Conservation (phyloP, 2,888 invertebrate species). For the Nemoura dubitans region DNA sequence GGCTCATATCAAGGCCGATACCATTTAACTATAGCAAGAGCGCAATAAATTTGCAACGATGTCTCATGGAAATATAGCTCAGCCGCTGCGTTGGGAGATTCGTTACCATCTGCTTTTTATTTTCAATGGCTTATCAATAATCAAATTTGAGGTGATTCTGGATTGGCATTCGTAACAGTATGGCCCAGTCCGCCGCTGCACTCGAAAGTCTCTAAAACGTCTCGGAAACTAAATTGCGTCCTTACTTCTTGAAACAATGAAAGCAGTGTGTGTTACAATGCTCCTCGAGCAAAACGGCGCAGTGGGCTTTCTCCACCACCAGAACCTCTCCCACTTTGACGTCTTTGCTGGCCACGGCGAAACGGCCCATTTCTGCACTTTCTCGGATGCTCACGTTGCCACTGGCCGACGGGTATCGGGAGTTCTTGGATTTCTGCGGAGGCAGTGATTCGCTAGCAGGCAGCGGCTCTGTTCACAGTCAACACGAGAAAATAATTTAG, state of each 20-base stretch:
- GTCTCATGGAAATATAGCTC: too few relatives aligned
- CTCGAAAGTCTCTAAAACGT: too few relatives aligned
- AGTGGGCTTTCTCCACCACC: constrained; percentile 76
- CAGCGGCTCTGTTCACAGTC: constrained; percentile 20
- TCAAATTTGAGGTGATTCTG: too few relatives aligned
- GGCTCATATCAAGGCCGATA: too few relatives aligned
- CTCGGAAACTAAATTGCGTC: too few relatives aligned
- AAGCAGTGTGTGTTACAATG: constrained; percentile 75
- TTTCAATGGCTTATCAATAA: too few relatives aligned
- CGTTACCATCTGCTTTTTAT: too few relatives aligned
- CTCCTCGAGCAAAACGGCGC: constrained; percentile 74
- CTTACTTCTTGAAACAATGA: constrained; percentile 73
- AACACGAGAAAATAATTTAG: neutral
- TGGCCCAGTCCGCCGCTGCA: too few relatives aligned
- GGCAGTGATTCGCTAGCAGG: neutral
- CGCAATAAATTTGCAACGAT: too few relatives aligned
- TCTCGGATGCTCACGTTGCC: constrained; percentile 71
- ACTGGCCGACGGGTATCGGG: constrained; percentile 69
- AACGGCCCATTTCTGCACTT: constrained; percentile 73
- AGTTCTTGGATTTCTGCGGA: constrained; percentile 56
- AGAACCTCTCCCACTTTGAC: constrained; percentile 78
- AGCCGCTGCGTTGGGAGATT: too few relatives aligned
- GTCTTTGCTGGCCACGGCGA: constrained; percentile 74
- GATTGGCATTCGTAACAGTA: too few relatives aligned
- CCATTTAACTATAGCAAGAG: too few relatives aligned